These are phyloP conservation scores for Trichonephila inaurata DNA, from an alignment of 1,140 invertebrate species.

Conservation along the genomic window DNA sequence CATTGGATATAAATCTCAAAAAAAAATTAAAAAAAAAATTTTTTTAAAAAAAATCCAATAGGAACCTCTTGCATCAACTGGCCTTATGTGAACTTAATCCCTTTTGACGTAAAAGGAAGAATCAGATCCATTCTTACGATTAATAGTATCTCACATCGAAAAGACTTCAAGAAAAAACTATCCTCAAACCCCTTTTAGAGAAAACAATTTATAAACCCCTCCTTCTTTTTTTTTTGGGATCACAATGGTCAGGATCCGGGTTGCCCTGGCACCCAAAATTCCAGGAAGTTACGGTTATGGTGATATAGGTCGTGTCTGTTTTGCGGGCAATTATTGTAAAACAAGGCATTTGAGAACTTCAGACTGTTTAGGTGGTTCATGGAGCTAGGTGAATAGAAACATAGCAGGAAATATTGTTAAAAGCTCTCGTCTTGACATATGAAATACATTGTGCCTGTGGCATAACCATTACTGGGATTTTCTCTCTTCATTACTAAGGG, in stretches of 20 bases:
- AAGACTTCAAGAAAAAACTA: background rate
- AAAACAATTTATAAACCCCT: conserved; percentile 62
- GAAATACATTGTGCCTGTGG: conserved; percentile 68
- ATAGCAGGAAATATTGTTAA: conserved; percentile 49
- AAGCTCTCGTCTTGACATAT: conserved; percentile 42
- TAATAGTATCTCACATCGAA: conserved; percentile 27
- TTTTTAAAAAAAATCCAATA: background rate
- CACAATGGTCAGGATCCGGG: conserved; percentile 43
- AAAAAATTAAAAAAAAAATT: background rate
- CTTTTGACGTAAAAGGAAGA: background rate
- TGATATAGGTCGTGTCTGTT: conserved; percentile 58
- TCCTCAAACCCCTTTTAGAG: conserved; percentile 34
- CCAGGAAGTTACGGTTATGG: conserved; percentile 9
- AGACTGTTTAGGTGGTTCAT: conserved; percentile 28
- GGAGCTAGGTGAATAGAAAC: background rate
- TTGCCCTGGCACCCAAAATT: background rate
- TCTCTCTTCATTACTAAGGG: conserved; percentile 40
- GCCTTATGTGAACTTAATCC: conserved; percentile 34
- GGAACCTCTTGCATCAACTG: background rate
- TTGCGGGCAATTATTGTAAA: conserved; percentile 75
- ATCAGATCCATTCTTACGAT: conserved; percentile 24
- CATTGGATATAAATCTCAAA: background rate
- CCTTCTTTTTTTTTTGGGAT: conserved; percentile 41
- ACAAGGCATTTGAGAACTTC: conserved; percentile 75
- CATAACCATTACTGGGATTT: conserved; percentile 57